phyloP scores from a whole-genome alignment of 2,797 vertebrate genomes.

The Fistularia commersonii region DNA sequence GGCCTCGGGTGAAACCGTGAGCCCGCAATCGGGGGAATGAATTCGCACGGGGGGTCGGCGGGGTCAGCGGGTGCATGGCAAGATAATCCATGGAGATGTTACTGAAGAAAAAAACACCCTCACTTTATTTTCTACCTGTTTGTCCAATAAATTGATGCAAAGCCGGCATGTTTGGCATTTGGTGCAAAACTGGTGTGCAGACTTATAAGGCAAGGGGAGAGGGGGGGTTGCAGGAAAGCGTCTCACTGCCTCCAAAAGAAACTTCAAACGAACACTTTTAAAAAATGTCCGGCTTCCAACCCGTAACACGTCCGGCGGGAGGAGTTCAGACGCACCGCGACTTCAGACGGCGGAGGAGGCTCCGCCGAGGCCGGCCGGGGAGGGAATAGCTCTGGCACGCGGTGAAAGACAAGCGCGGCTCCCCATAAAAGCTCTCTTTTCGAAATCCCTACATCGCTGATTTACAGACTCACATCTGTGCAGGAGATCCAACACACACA shows the following conservation, averaged over 20 bases:
- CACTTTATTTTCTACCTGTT: too few species aligned
- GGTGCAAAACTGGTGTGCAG: too few species aligned
- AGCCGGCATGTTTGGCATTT: too few species aligned
- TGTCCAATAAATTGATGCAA: too few species aligned
- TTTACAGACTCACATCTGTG: background rate
- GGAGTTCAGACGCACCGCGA: slow-evolving; percentile 1
- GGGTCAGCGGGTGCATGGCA: background rate
- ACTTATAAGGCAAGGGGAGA: too few species aligned
- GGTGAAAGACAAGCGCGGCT: slow-evolving; percentile 18
- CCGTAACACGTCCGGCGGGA: slow-evolving; percentile 37
- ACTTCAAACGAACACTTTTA: slow-evolving; percentile 40
- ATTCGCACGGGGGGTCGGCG: slow-evolving; percentile 28
- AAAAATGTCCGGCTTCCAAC: slow-evolving; percentile 26
- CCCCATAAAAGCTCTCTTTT: slow-evolving; percentile 2
- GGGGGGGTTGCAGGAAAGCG: slow-evolving; percentile 8
- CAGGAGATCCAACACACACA: slow-evolving; percentile 1
- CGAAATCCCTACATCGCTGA: slow-evolving; percentile 7
- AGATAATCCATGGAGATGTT: background rate
- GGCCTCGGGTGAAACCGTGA: slow-evolving; percentile 18
- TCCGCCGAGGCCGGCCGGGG: slow-evolving; percentile 31
- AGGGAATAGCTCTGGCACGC: slow-evolving; percentile 34
- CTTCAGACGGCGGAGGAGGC: slow-evolving; percentile 30
- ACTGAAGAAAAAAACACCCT: too few species aligned
- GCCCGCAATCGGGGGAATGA: slow-evolving; percentile 12
- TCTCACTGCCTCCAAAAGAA: slow-evolving; percentile 10